Conservation (phyloP, 2,797 vertebrate species). For the Myotis myotis region DNA sequence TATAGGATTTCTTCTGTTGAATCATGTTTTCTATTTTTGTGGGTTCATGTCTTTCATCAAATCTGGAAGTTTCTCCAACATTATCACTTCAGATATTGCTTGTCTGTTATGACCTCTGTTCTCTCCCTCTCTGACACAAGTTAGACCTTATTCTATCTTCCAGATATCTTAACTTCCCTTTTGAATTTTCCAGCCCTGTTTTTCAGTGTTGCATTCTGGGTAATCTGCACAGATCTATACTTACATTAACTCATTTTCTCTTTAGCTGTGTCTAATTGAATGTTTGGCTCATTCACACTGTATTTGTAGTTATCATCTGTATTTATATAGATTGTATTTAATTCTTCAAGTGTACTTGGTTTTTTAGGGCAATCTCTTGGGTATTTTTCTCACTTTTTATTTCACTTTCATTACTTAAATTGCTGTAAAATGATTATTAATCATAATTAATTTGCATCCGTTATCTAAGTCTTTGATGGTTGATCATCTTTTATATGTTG, state of each 20-base stretch:
- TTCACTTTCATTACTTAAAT: not conserved
- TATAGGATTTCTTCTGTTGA: not conserved
- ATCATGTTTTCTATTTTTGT: not conserved
- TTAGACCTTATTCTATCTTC: not conserved
- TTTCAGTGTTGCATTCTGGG: not conserved
- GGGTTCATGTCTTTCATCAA: not conserved
- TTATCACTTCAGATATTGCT: not conserved
- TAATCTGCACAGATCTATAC: not conserved
- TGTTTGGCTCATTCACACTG: not conserved
- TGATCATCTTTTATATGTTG: not conserved
- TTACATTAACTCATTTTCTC: not conserved
- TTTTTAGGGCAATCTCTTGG: not conserved
- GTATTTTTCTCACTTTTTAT: not conserved
- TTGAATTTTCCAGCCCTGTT: not conserved
- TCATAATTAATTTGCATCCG: not conserved
- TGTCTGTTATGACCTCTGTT: not conserved
- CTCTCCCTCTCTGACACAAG: not conserved
- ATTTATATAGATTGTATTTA: not conserved
- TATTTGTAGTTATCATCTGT: not conserved
- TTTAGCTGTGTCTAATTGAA: not conserved
- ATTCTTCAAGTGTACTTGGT: not conserved
- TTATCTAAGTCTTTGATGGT: not conserved
- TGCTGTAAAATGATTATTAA: not conserved
- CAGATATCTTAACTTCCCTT: not conserved
- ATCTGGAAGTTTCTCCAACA: constrained; percentile 14